A percentile compares a stretch with the other conserved stretches of the same genome.
Evolutionary conservation across 2,113 vertebrate genomes (phyloP).

Genomic region (Tichodroma muraria): DNA sequence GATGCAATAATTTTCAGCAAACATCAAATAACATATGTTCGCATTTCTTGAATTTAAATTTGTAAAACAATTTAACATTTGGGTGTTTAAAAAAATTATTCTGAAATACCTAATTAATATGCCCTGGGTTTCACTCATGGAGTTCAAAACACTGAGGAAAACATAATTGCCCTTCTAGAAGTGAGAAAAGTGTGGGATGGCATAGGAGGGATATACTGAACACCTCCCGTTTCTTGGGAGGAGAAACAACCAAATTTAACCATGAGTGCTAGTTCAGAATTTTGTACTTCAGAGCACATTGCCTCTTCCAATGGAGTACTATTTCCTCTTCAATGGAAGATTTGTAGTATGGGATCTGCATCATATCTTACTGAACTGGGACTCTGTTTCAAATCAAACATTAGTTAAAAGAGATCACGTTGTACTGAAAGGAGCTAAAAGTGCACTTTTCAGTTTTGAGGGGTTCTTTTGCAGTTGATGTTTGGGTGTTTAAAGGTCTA

Average conservation of each 20-base stretch:
- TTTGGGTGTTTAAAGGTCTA: neutral
- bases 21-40: neutral
- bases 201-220: neutral
- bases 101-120: neutral
- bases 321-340: neutral
- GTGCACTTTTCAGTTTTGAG: neutral
- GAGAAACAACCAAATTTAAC: neutral
- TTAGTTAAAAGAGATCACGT: neutral
- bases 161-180: neutral
- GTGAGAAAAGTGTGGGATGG: neutral
- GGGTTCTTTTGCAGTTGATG: rapidly evolving
- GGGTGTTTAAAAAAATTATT: neutral
- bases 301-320: neutral
- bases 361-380: neutral
- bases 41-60: neutral
- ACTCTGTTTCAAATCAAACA: neutral
- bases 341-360: neutral
- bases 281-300: neutral
- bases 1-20: neutral
- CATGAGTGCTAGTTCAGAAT: neutral
- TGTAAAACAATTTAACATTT: neutral
- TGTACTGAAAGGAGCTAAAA: neutral
- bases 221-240: neutral
- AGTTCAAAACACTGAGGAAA: neutral
- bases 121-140: neutral